Evolutionary conservation across 2,797 vertebrate species (phyloP), one percentile per base, ranked within the genome.

Genomic region (Euthynnus affinis): DNA sequence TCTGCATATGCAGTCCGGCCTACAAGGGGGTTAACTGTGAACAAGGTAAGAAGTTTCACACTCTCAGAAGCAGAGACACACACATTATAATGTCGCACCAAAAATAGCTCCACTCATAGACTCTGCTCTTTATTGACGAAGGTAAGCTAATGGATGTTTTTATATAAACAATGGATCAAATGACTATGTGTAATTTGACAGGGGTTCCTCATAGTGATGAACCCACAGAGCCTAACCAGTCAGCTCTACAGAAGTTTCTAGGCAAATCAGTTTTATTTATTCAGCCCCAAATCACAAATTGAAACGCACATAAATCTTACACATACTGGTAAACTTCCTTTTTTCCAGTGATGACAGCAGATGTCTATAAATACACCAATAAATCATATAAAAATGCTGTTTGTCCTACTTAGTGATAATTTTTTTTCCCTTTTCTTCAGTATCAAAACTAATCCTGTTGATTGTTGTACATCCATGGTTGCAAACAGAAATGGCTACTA

Each of bases 1-100:
- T 97, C 76, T 99, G 98, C 92, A 97, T 98, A 84, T 99, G 98
- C 64, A 95, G 95, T 51, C 96, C 96, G 0, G 97, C 97, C 76
- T 98, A 99, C 93, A 98, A 97, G 93, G 98, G 98, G 80, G 95
- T 96, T 70, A 97, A 97, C 88, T 99, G 98, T 57, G 97, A 99
- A 70, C 96, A 97, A 97, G 98, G 97, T 98, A 83, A 82, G 95
- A 92, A 0, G 46, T 34, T 27, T 34, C 13, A 34, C 20, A 18
- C 18, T 2, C 20, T 64, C 15, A 6, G 8, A 32, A 15, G 42
- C 6, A 64, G 25, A 56, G 10, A 60, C 6, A 40, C 55, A 64
- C 55, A 51, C 37, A 27, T 20, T 10, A 20, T 15, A 13, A 44
- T 40, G 37, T 69, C 56, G 60, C 23, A 25, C 20, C 27, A 32